Evolutionary conservation across 2,797 vertebrate genomes (phyloP), one percentile per base, ranked within the genome.

Genomic region (Eulemur coronatus): DNA sequence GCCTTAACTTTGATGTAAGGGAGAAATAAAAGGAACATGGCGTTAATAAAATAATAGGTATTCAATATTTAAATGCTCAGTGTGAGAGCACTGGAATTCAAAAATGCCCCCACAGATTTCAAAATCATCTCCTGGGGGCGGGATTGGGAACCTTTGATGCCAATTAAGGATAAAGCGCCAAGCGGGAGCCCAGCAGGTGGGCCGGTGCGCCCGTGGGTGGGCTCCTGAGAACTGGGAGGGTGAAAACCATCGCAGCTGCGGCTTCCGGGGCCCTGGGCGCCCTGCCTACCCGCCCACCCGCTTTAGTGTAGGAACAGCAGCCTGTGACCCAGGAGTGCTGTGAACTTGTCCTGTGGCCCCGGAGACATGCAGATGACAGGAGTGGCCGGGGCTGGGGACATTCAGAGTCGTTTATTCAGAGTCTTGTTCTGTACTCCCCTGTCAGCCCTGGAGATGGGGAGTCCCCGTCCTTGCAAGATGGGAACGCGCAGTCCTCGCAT

Each of bases 211-310:
- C 5, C 17, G 17, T 18, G 5, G 15, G 50, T 2, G 14, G 15
- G 48, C 22, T 50, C 30, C 33, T 1, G 33, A 14, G 26, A n/a
- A 0, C 4, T 9, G 22, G 48, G 48, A 46, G 55, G 5, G 0
- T 0, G 52, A 28, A 4, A 72, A n/a, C 17, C 22, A 4, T 9
- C 1, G 5, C 1, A 0, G 1, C 73, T 30, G 30, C 5, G 4
- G 1, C 18, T 3, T 24, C 35, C 0, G 0, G 22, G 35, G 55
- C 50, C 57, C 30, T 4, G 30, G 38, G 11, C 4, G 65, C 3
- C 33, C 63, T 41, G 65, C 18, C 59, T 28, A 7, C 4, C 63
- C n/a, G 65, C 18, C 59, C 30, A 7, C 5, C 43, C 17, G 2
- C 46, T 52, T 20, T 13, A 69, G 22, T 4, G n/a, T 30, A 59